Conservation (phyloP, 2,888 invertebrate species). For the Neoascia interrupta region DNA sequence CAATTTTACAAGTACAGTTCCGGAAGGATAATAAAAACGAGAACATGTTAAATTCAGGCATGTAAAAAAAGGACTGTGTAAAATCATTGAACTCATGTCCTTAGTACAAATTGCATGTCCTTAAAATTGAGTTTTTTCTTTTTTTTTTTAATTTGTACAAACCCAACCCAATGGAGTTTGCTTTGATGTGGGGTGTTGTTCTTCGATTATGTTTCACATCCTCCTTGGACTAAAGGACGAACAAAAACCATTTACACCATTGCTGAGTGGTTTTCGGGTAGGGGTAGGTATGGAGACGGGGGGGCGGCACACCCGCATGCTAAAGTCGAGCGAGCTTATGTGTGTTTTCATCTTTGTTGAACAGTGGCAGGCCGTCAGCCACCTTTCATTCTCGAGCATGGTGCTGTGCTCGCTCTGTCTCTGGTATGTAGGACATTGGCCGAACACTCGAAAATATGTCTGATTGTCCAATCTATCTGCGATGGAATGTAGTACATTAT, state of each 20-base stretch:
- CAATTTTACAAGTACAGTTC: conserved; percentile 62
- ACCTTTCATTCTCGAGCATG: conserved; percentile 12
- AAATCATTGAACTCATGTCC: conserved; percentile 59
- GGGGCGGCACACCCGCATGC: no score
- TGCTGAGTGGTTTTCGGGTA: no score
- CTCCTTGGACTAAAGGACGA: conserved; percentile 29
- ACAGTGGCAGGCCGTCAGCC: no score
- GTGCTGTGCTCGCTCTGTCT: conserved; percentile 25
- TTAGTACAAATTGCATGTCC: conserved; percentile 64
- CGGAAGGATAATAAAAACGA: conserved; percentile 53
- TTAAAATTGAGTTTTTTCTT: conserved; percentile 39
- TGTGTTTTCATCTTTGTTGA: conserved; percentile 25
- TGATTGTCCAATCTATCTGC: conserved; percentile 43
- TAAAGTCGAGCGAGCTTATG: conserved; percentile 3
- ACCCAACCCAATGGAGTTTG: background rate
- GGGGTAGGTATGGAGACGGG: background rate
- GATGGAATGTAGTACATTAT: conserved; percentile 50
- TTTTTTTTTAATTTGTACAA: background rate
- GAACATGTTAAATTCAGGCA: conserved; percentile 56
- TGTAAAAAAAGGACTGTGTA: conserved; percentile 37
- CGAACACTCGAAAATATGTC: conserved; percentile 43
- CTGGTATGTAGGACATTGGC: conserved; percentile 41
- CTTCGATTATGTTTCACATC: conserved; percentile 42
- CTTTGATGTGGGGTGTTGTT: conserved; percentile 31
- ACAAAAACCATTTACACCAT: conserved; percentile 38